These are phyloP conservation scores for Eupithecia subumbrata DNA, from an alignment of 2,888 invertebrate species.

Conservation along the genomic window DNA sequence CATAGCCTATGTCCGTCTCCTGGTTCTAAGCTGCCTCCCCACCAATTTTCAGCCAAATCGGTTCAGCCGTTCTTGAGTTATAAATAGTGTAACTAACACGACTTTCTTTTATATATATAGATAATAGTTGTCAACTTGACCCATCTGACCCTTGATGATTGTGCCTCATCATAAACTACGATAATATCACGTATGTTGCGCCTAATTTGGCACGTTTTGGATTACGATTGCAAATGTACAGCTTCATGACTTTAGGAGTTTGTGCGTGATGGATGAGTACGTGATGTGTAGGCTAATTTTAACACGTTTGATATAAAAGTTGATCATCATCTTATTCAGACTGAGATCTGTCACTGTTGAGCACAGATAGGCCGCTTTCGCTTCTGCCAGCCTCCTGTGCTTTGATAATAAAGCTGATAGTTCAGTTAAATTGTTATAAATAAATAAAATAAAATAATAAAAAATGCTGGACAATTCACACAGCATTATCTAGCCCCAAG, in stretches of 20 bases:
- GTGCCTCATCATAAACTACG: not conserved
- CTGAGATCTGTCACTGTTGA: not conserved
- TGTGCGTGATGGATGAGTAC: not conserved
- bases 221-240: constrained; percentile 20
- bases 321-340: not conserved
- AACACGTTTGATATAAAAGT: not conserved
- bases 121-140: constrained; percentile 7
- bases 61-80: too few species aligned
- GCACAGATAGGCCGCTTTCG: not conserved
- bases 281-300: not conserved
- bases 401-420: too few species aligned
- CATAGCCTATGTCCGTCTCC: too few species aligned
- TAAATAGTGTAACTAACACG: too few species aligned
- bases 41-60: too few species aligned
- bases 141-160: not conserved
- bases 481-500: too few species aligned
- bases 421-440: too few species aligned
- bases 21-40: too few species aligned
- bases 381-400: not conserved
- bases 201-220: constrained; percentile 44
- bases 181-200: constrained; percentile 41
- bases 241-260: not conserved
- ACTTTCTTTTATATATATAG: too few species aligned
- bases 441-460: too few species aligned
- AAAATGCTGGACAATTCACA: too few species aligned